phyloP scores from a whole-genome alignment of 2,888 invertebrate species.

The Rhabditoides inermis region DNA sequence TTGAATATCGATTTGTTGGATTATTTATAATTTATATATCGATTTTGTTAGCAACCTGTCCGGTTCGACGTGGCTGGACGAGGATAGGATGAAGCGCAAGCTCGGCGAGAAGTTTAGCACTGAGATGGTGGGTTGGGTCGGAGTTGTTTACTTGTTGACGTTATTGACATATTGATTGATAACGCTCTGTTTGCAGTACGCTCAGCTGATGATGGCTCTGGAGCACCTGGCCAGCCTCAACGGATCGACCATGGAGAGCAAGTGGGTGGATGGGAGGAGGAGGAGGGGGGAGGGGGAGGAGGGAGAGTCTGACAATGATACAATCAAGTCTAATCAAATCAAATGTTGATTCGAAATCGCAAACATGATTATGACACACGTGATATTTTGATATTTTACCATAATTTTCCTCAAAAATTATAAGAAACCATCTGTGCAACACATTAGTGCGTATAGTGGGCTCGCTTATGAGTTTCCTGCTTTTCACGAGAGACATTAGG shows the following conservation, averaged over 20 bases:
- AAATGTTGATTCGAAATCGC: no score
- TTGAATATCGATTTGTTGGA: background rate
- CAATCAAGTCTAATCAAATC: background rate
- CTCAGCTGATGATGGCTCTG: constrained; percentile 41
- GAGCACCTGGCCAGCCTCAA: constrained; percentile 41
- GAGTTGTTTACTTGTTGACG: no score
- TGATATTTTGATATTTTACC: background rate
- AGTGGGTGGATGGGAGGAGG: constrained; percentile 34
- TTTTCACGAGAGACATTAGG: no score
- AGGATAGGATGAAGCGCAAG: constrained; percentile 35
- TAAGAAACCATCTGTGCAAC: no score
- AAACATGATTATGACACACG: no score
- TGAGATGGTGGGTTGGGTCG: constrained; percentile 32
- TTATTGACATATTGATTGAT: no score
- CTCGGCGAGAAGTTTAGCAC: constrained; percentile 39
- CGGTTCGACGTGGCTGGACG: constrained; percentile 53
- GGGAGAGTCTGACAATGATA: background rate
- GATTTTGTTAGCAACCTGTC: constrained; percentile 42
- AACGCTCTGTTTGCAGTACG: constrained; percentile 40
- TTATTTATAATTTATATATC: no score
- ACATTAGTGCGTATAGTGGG: no score
- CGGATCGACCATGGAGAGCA: constrained; percentile 27
- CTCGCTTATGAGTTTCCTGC: no score
- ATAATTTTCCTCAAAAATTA: no score
- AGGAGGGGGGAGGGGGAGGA: constrained; percentile 13